These are phyloP conservation scores for Priapulus caudatus DNA, from an alignment of 2,888 invertebrate genomes.

Conservation along the genomic window DNA sequence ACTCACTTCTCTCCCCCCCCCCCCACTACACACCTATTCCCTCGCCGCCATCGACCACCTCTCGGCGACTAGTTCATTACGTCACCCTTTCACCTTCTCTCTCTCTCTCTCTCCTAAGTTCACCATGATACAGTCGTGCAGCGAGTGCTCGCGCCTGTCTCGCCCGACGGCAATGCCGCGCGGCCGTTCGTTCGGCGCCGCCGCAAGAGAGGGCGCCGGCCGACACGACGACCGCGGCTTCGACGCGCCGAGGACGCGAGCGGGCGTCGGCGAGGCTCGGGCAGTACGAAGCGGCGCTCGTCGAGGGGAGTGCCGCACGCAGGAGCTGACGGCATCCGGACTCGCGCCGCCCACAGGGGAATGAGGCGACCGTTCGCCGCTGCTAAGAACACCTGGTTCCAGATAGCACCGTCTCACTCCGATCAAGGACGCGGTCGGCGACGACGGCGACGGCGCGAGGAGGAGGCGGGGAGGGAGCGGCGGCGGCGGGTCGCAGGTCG, in stretches of 20 bases:
- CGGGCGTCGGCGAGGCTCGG: conserved; percentile 85
- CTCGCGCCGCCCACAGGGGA: conserved; percentile 67
- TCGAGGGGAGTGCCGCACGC: conserved; percentile 90
- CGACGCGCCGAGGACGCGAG: conserved; percentile 53
- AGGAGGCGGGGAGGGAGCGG: too few species aligned
- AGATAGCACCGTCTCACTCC: conserved; percentile 72
- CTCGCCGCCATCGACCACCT: too few species aligned
- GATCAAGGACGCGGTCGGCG: conserved; percentile 43
- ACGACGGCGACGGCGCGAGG: conserved; percentile 23
- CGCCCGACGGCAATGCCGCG: conserved; percentile 25
- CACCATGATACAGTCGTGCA: conserved; percentile 32
- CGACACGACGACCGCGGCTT: too few species aligned
- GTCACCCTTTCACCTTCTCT: too few species aligned
- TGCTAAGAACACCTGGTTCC: conserved; percentile 68
- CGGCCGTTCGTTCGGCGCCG: too few species aligned
- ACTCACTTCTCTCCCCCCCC: too few species aligned
- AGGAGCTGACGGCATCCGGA: conserved; percentile 81
- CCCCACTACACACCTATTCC: too few species aligned
- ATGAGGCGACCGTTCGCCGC: too few species aligned
- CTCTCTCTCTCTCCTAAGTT: too few species aligned
- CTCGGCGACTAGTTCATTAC: too few species aligned
- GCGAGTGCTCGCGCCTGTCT: conserved; percentile 29
- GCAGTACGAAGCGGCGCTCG: conserved; percentile 88
- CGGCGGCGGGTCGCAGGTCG: too few species aligned
- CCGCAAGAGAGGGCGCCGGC: too few species aligned